phyloP scores from a whole-genome alignment of 2,113 vertebrate species.

The Phylloscopus trochilus region DNA sequence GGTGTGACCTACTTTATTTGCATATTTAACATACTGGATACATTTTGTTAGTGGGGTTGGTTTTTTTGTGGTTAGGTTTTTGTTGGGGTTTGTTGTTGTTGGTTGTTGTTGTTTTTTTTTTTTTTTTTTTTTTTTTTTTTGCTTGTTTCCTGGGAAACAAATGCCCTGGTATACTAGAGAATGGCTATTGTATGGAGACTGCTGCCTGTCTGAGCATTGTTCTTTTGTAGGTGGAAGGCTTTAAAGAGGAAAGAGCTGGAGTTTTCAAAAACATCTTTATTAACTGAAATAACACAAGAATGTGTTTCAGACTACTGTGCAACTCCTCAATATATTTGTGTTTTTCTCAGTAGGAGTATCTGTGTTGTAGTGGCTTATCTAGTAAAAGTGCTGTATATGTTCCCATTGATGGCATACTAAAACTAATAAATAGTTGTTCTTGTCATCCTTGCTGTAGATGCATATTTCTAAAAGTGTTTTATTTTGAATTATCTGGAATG shows the following conservation, averaged over 20 bases:
- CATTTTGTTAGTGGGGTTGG: neutral
- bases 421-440: neutral
- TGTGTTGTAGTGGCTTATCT: neutral
- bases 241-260: neutral
- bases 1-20: slow-evolving; percentile 66
- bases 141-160: slow-evolving; percentile 67
- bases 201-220: slow-evolving; percentile 34
- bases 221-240: slow-evolving; percentile 31
- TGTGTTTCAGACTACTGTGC: neutral
- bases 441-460: neutral
- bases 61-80: neutral
- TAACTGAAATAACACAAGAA: neutral
- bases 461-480: neutral
- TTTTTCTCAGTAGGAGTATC: neutral
- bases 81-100: too few relatives aligned
- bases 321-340: neutral
- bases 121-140: neutral
- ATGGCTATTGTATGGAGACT: slow-evolving; percentile 24
- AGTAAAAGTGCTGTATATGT: neutral
- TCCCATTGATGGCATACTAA: neutral
- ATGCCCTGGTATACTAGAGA: slow-evolving; percentile 5
- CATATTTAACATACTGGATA: slow-evolving; percentile 56
- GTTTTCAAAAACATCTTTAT: slow-evolving; percentile 24
- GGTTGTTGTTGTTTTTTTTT: too few relatives aligned
- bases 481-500: neutral